Base-by-base conservation (phyloP, 2,888 invertebrate genomes). In the Asteroscopus sphinx region DNA sequence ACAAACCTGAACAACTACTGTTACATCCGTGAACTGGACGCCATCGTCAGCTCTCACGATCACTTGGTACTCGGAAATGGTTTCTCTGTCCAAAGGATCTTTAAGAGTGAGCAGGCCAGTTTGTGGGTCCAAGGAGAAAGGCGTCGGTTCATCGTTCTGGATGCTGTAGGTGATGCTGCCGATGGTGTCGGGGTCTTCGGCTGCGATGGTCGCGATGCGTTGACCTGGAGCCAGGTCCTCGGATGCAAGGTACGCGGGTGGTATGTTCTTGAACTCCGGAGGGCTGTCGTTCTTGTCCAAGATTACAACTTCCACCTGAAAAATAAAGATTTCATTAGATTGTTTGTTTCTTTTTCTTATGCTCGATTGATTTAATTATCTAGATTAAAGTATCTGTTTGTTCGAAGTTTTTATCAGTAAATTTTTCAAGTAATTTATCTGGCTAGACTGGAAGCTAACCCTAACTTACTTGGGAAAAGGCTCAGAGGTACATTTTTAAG, bases 261-360 rank as follows among this genome's bases (percentile, higher is more conserved):
- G 96, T 30, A 96, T 95, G 66, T 96, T 96, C 76, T 96, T 96
- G 95, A 98, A 98, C 51, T 96, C 96, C 3, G 99, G 99, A n/a
- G 98, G 98, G 81, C 98, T 98, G 94, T 99, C 99, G 89, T 99
- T 99, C 91, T 97, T 97, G 93, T 99, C 99, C 86, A 97, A 89
- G 48, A 99, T 96, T 55, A 96, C 96, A 74, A 99, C 96, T 88
- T 96, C 96, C 76, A 98, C 97, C 98, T 98, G 96, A 17, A 73
- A 85, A 80, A 88, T 80, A 64, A 68, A 15, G 11, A 33, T 42
- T 25, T 5, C 9, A 3, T 59, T 57, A 67, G n/a, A 40, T 9
- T 8, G 2, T 1, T 8, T 26, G 30, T 32, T 6, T 26, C 12
- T 0, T 26, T 13, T 3, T 1, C 2, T 16, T 36, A 8, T 1